Conservation (phyloP, 2,797 vertebrate genomes). For the Pteropus rufus region DNA sequence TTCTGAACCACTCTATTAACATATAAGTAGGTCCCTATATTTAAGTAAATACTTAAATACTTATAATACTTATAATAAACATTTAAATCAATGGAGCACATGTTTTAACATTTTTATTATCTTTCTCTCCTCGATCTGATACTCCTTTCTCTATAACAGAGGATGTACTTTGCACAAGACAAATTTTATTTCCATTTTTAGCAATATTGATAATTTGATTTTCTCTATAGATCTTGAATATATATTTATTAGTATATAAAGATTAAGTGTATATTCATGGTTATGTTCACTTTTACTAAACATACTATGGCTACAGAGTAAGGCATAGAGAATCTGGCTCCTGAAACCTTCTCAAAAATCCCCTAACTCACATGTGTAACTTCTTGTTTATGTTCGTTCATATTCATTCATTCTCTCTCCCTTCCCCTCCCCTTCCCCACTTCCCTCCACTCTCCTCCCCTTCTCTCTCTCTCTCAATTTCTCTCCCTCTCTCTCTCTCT, state of each 20-base stretch:
- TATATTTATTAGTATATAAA: not conserved
- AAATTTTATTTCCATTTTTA: slow-evolving; percentile 22
- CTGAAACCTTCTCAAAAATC: not conserved
- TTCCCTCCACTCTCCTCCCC: not conserved
- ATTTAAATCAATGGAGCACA: not conserved
- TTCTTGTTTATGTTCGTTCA: not conserved
- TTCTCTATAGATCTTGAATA: slow-evolving; percentile 1
- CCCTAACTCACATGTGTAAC: not conserved
- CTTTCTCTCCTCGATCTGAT: not conserved
- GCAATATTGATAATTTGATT: not conserved
- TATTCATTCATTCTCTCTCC: not conserved
- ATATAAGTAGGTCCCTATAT: not conserved
- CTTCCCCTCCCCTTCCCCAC: not conserved
- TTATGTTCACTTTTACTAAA: not conserved
- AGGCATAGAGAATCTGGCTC: not conserved
- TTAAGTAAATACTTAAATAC: not conserved
- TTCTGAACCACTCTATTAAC: not conserved
- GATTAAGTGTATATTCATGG: not conserved
- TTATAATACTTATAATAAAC: not conserved
- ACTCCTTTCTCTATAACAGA: not conserved
- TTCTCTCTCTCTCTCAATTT: not conserved
- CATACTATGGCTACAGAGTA: slow-evolving; percentile 1
- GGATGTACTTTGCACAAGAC: not conserved
- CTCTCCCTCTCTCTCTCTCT: too few relatives aligned
- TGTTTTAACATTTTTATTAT: slow-evolving; percentile 17